Conservation (phyloP, 2,797 vertebrate genomes). For the Gallinago stenura region DNA sequence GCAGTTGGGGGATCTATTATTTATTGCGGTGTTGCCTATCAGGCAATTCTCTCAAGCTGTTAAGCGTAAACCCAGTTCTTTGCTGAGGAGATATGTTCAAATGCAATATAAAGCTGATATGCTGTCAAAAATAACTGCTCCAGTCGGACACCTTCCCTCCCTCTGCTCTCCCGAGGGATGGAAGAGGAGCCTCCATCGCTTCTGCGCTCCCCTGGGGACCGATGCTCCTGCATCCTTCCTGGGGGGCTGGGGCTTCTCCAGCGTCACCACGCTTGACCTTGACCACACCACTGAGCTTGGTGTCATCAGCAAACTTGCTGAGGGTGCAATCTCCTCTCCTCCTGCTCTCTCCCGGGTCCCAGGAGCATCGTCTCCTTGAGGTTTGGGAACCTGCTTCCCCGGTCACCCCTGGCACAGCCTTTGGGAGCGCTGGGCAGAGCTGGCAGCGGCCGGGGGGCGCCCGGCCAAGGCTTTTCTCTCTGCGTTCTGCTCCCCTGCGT, state of each 20-base stretch:
- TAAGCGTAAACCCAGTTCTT: background rate
- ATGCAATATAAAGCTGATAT: background rate
- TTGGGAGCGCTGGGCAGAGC: background rate
- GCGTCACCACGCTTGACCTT: no score
- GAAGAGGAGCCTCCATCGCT: rapidly evolving
- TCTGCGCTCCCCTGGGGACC: rapidly evolving
- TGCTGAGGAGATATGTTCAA: background rate
- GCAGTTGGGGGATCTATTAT: background rate
- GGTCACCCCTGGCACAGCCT: background rate
- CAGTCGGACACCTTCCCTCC: rapidly evolving
- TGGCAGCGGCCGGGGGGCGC: rapidly evolving
- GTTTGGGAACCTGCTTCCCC: background rate
- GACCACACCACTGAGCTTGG: no score
- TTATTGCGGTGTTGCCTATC: background rate
- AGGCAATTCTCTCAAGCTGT: background rate
- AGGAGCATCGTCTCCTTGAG: background rate
- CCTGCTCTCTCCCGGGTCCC: rapidly evolving
- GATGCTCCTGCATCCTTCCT: background rate
- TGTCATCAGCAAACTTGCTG: no score
- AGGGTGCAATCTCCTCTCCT: background rate
- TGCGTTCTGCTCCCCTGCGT: background rate
- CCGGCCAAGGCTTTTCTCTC: background rate
- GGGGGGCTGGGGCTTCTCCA: rapidly evolving
- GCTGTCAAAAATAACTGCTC: background rate
- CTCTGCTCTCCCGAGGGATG: background rate